A percentile compares a stretch with the other conserved stretches of the same genome.
Evolutionary conservation across 1,140 invertebrate species (phyloP).

Genomic region (Pachyrhynchus sulphureomaculatus): DNA sequence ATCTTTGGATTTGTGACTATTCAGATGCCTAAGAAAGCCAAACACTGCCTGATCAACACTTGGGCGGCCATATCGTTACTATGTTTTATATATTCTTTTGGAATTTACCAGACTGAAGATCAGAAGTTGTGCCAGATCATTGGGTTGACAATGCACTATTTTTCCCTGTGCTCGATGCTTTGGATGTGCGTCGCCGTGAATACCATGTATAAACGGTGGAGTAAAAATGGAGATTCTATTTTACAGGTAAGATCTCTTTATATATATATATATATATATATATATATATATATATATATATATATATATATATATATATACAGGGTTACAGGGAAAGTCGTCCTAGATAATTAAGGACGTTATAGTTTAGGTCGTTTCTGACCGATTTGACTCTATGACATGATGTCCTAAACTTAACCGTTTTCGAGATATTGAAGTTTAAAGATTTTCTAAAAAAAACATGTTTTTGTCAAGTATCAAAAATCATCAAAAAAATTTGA

Average conservation of each 20-base stretch:
- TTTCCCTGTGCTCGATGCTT: conserved; percentile 77
- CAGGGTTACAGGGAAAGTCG: too few relatives aligned
- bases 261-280: too few relatives aligned
- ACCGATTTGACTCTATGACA: too few relatives aligned
- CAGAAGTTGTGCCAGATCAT: conserved; percentile 74
- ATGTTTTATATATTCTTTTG: conserved; percentile 76
- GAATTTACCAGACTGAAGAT: conserved; percentile 84
- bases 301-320: too few relatives aligned
- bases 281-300: too few relatives aligned
- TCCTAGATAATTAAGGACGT: too few relatives aligned
- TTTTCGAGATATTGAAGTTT: too few relatives aligned
- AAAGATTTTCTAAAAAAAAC: too few relatives aligned
- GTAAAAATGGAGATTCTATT: conserved; percentile 60
- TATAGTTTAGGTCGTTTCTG: too few relatives aligned
- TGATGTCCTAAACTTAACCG: too few relatives aligned
- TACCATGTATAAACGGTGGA: conserved; percentile 84
- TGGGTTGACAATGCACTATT: conserved; percentile 81
- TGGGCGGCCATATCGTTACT: conserved; percentile 78
- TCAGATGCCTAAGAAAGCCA: conserved; percentile 80
- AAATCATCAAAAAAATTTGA: too few relatives aligned
- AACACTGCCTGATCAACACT: conserved; percentile 84
- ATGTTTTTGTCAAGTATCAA: too few relatives aligned
- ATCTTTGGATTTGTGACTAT: conserved; percentile 73
- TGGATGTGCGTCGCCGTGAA: conserved; percentile 89
- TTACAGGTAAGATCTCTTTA: conserved; percentile 50